Evolutionary conservation across 2,797 vertebrate genomes (phyloP).

Genomic region (Rhinatrema bivittatum): DNA sequence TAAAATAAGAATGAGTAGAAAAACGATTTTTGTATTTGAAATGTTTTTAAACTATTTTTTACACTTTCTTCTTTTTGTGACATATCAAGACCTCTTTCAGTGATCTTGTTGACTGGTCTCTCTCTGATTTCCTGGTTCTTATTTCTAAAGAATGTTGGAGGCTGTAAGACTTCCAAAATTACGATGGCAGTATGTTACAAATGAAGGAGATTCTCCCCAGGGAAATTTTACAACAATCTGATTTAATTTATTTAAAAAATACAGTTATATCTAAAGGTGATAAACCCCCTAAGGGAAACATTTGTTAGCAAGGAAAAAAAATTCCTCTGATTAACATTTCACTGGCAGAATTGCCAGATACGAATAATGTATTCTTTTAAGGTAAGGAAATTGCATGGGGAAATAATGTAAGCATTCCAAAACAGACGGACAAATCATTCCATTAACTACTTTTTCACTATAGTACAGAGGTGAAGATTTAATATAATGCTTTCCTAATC

Average conservation of each 20-base stretch:
- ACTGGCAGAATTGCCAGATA: too few relatives aligned
- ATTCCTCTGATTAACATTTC: constrained; percentile 51
- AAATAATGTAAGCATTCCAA: too few relatives aligned
- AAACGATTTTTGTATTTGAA: constrained; percentile 14
- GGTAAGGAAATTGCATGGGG: too few relatives aligned
- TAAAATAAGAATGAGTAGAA: constrained; percentile 24
- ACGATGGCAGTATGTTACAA: constrained; percentile 20
- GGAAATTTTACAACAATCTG: constrained; percentile 35
- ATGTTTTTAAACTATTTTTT: background rate
- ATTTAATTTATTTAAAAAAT: constrained; percentile 40
- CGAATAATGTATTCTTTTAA: too few relatives aligned
- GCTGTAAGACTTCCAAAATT: constrained; percentile 6
- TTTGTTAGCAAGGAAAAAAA: constrained; percentile 57
- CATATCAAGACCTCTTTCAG: constrained; percentile 8
- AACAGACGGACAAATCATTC: too few relatives aligned
- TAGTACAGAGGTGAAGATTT: too few relatives aligned
- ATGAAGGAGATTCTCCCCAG: constrained; percentile 31
- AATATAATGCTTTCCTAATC: too few relatives aligned
- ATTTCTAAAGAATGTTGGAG: constrained; percentile 22
- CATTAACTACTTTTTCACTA: too few relatives aligned
- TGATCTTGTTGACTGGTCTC: constrained; percentile 13
- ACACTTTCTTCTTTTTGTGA: background rate
- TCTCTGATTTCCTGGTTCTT: too few relatives aligned
- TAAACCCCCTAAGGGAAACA: constrained; percentile 30
- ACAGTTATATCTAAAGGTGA: constrained; percentile 35